A percentile compares a stretch with the other conserved stretches of the same genome.
Conservation (phyloP, 2,797 vertebrate genomes). For the Crypturellus tataupa region DNA sequence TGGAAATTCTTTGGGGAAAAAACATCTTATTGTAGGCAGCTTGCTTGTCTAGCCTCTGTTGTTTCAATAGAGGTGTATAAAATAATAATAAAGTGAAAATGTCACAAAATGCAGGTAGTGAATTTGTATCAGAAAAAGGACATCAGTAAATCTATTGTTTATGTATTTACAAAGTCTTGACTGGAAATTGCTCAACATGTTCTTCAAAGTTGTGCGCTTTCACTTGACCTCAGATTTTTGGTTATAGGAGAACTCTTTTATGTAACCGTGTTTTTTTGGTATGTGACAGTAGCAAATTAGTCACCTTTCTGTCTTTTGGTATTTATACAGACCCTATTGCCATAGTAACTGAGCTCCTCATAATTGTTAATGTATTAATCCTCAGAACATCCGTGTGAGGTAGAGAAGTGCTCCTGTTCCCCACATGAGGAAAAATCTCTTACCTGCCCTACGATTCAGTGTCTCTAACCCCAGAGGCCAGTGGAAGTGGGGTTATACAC, state of each 20-base stretch:
- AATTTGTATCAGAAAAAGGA: neutral
- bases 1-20: neutral
- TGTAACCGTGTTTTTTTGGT: slow-evolving; percentile 26
- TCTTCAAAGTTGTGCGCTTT: neutral
- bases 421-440: neutral
- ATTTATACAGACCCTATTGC: slow-evolving; percentile 61
- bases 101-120: neutral
- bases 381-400: slow-evolving; percentile 20
- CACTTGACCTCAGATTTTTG: neutral
- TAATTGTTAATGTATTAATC: slow-evolving; percentile 61
- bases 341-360: slow-evolving; percentile 69
- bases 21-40: neutral
- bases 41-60: neutral
- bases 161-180: neutral
- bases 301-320: slow-evolving; percentile 66
- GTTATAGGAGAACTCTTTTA: neutral
- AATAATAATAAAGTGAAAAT: neutral
- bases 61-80: neutral
- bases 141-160: neutral
- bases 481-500: neutral
- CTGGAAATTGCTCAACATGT: neutral
- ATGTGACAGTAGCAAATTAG: slow-evolving; percentile 52
- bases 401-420: slow-evolving; percentile 30
- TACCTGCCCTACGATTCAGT: too few species aligned
- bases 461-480: neutral